Percentiles rank a stretch among this genome's conserved stretches.
phyloP scores from a whole-genome alignment of 2,113 vertebrate species.

The Pterophyllum scalare region DNA sequence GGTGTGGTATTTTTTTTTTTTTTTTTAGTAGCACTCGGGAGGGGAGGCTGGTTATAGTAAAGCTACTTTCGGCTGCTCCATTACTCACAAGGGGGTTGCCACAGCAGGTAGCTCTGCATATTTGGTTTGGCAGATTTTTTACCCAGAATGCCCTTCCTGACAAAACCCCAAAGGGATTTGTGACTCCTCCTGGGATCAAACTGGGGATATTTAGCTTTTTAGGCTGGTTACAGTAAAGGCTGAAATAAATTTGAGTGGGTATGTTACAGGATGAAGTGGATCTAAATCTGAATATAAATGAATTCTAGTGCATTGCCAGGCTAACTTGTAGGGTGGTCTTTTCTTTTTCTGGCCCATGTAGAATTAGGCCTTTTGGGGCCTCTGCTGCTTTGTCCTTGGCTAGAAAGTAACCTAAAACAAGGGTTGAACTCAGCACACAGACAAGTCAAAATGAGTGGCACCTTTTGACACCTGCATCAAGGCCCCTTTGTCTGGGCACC shows the following conservation, averaged over 20 bases:
- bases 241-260: conserved; percentile 17
- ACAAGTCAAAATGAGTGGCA: conserved; percentile 57
- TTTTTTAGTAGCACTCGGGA: conserved; percentile 25
- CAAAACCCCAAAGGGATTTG: neutral
- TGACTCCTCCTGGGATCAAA: neutral
- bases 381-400: conserved; percentile 21
- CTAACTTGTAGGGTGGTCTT: neutral
- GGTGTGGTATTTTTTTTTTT: conserved; percentile 70
- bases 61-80: neutral
- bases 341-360: conserved; percentile 5
- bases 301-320: neutral
- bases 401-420: conserved; percentile 52
- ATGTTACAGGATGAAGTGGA: neutral
- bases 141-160: neutral
- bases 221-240: neutral
- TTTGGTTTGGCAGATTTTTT: neutral
- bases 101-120: fast-evolving
- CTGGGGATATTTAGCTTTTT: neutral
- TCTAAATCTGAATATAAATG: neutral
- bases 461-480: conserved; percentile 76
- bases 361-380: neutral
- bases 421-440: conserved; percentile 44
- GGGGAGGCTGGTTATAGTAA: neutral
- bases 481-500: conserved; percentile 60
- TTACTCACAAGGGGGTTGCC: neutral